Base-by-base conservation (phyloP, 1,140 invertebrate genomes). In the Drosophila lini region DNA sequence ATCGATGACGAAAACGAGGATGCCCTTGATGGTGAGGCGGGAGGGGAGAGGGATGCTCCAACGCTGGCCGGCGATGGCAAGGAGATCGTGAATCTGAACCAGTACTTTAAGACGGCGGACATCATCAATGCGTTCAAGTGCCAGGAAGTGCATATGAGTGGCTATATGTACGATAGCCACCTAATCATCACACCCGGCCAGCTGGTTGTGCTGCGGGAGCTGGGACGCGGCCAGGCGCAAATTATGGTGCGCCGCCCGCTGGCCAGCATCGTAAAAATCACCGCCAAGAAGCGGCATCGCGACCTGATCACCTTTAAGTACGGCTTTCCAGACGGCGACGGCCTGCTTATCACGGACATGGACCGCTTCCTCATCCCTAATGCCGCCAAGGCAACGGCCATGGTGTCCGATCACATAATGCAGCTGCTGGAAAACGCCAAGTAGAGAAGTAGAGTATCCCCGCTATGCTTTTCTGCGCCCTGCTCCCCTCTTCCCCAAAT, bases 231-330 rank as follows among this genome's bases (percentile, higher is more conserved):
- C 7, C 95, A 95, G 80, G 98, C 96, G 0, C 96, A 97, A 90
- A 95, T 99, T 3, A 96, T 97, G 74, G 96, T 97, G 0, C 94
- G 96, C 73, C 94, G 97, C 38, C 96, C 97, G 2, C 93, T 99
- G 50, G 96, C 96, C 13, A 96, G 96, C 41, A 97, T 99, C 80
- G 96, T 99, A 13, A 98, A 98, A 94, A 99, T 99, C 65, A 99
- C 98, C 1, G 98, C 97, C 10, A 98, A 98, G 91, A 98, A 98
- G 92, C 95, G 96, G 60, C 96, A 97, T 92, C 97, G 98, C 0
- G 97, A 99, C 92, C 93, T 99, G 64, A 99, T 99, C 67, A 99
- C 98, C 5, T 98, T 99, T 91, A 98, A 98, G 63, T 92, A 92
- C 50, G 91, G 91, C 5, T 91, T 91, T 42, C 89, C 90, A 5